These are phyloP conservation scores for Phenacoccus solenopsis DNA, from an alignment of 1,140 invertebrate genomes.

Conservation along the genomic window DNA sequence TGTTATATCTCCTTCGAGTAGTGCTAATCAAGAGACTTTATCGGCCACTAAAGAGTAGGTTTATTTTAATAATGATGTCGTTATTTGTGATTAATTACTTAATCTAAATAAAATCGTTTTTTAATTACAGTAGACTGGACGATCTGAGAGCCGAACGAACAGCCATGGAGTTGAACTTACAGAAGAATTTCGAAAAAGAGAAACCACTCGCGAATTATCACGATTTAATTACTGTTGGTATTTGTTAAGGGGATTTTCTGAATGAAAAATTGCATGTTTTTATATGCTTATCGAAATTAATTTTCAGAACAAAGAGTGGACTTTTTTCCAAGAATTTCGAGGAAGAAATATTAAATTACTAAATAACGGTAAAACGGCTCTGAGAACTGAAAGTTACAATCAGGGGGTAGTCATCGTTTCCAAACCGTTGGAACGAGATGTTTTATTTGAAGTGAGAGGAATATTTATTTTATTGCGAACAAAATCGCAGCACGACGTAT, in stretches of 20 bases:
- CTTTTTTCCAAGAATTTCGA: slow-evolving; percentile 19
- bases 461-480: not conserved
- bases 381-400: slow-evolving; percentile 58
- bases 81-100: not conserved
- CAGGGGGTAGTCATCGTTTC: slow-evolving; percentile 54
- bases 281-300: not conserved
- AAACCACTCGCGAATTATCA: not conserved
- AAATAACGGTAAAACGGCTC: slow-evolving; percentile 39
- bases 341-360: slow-evolving; percentile 21
- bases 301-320: not conserved
- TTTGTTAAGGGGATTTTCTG: not conserved
- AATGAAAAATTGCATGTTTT: too few relatives aligned
- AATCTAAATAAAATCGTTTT: not conserved
- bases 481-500: not conserved
- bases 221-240: not conserved
- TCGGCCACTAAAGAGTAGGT: not conserved
- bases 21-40: not conserved
- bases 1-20: not conserved
- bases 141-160: not conserved
- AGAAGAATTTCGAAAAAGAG: slow-evolving; percentile 1
- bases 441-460: slow-evolving; percentile 40
- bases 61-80: not conserved
- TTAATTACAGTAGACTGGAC: not conserved
- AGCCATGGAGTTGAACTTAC: not conserved
- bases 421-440: slow-evolving; percentile 43